Base-by-base conservation (phyloP, 2,888 invertebrate species). In the Amiota communis region DNA sequence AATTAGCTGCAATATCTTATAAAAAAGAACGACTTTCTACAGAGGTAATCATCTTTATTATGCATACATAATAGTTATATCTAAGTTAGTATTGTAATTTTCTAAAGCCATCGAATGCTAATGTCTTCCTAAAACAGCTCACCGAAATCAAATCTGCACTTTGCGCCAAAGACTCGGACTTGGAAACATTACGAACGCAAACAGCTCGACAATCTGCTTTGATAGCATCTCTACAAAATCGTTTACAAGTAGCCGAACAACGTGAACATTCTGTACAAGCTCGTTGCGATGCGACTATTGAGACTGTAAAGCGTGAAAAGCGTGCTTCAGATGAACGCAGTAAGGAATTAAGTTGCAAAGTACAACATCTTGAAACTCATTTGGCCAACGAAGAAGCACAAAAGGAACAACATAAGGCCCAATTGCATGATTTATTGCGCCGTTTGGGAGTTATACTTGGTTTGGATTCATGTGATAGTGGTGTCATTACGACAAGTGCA, bases 111-210 rank as follows among this genome's bases (percentile, higher is more conserved):
- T 36, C n/a, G 15, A 17, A n/a, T 73, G 68, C 59, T 17, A 12
- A 20, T 20, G 4, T 1, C 15, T 20, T 20, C 11, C 17, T 59
- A 59, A n/a, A 15, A 17, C 17, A 95, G 94, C 91, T 94, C 49
- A 92, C 93, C 80, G 95, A 95, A 81, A 91, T 93, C 85, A 95
- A 94, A 89, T 92, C 92, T 77, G 93, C 93, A 84, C 91, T 95
- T 87, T 91, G 95, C 81, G 91, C 93, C 47, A 90, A 94, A 82
- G 95, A 96, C 81, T 92, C 95, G 75, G 95, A 95, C 87, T 93
- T 94, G 47, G 96, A 96, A 88, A 93, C 94, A 17, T 94, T 96
- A 81, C 94, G 95, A 9, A 95, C 96, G 77, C 96, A 96, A 88
- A 93, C 95, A 65, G 96, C 96, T 1, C 91, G 96, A 53, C 96